Evolutionary conservation across 2,888 invertebrate species (phyloP).

Genomic region (Eristalis arbustorum): DNA sequence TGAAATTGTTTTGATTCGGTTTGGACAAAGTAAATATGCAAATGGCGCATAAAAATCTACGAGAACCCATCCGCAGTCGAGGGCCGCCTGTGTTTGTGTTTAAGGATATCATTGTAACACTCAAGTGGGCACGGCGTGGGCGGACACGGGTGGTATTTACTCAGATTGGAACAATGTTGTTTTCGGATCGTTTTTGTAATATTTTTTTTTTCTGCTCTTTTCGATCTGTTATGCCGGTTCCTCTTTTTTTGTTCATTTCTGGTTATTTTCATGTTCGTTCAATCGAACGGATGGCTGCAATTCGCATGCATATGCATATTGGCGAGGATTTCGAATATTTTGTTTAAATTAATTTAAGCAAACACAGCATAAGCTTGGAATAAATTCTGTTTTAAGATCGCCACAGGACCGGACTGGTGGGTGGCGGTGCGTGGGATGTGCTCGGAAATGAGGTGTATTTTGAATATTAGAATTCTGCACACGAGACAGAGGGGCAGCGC

Average conservation of each 20-base stretch:
- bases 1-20: constrained; percentile 69
- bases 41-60: constrained; percentile 67
- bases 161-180: constrained; percentile 67
- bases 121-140: not conserved
- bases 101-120: constrained; percentile 25
- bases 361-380: constrained; percentile 40
- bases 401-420: not conserved
- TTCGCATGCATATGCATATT: constrained; percentile 22
- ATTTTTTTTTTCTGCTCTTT: not conserved
- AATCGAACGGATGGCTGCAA: constrained; percentile 7
- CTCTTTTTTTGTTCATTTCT: constrained; percentile 17
- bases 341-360: constrained; percentile 63
- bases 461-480: constrained; percentile 33
- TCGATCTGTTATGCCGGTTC: not conserved
- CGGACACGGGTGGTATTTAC: constrained; percentile 34
- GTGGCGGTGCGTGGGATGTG: not conserved
- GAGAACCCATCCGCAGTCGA: constrained; percentile 21
- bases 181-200: constrained; percentile 45
- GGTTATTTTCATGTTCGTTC: not conserved
- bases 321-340: constrained; percentile 47
- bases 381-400: constrained; percentile 27
- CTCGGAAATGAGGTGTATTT: constrained; percentile 1
- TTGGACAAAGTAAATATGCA: constrained; percentile 69
- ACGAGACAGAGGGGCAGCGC: not conserved
- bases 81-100: not conserved